Evolutionary conservation across 2,113 vertebrate species (phyloP).

Genomic region (Pongo abelii): DNA sequence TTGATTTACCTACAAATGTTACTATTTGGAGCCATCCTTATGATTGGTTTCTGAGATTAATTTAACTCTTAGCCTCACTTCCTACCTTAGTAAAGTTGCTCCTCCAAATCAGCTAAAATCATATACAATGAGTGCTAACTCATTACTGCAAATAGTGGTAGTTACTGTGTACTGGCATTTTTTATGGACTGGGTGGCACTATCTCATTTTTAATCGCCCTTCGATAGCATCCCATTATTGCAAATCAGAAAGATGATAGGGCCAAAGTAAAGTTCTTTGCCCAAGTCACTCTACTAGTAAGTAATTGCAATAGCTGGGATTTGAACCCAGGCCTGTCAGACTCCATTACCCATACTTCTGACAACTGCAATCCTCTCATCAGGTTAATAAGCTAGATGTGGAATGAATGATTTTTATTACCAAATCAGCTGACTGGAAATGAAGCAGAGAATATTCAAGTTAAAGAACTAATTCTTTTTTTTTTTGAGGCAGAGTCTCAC

Average conservation of each 20-base stretch:
- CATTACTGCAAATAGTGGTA: neutral
- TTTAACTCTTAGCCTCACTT: neutral
- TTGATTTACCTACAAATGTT: neutral
- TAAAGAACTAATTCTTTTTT: neutral
- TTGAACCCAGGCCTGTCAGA: neutral
- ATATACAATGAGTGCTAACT: neutral
- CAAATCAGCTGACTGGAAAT: neutral
- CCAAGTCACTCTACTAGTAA: neutral
- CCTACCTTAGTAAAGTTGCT: neutral
- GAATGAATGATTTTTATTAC: constrained; percentile 16
- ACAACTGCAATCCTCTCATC: neutral
- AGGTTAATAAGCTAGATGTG: neutral
- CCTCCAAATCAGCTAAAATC: neutral
- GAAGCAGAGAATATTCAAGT: neutral
- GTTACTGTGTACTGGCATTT: neutral
- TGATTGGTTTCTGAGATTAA: constrained; percentile 29
- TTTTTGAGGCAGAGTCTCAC: no score
- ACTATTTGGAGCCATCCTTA: neutral
- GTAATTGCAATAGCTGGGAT: neutral
- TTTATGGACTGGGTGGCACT: neutral
- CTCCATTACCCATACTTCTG: neutral
- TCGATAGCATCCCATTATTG: neutral
- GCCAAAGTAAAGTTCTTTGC: neutral
- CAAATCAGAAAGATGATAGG: neutral
- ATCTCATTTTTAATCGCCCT: neutral